phyloP scores from a whole-genome alignment of 2,888 invertebrate species.

The Catocala fraxini region DNA sequence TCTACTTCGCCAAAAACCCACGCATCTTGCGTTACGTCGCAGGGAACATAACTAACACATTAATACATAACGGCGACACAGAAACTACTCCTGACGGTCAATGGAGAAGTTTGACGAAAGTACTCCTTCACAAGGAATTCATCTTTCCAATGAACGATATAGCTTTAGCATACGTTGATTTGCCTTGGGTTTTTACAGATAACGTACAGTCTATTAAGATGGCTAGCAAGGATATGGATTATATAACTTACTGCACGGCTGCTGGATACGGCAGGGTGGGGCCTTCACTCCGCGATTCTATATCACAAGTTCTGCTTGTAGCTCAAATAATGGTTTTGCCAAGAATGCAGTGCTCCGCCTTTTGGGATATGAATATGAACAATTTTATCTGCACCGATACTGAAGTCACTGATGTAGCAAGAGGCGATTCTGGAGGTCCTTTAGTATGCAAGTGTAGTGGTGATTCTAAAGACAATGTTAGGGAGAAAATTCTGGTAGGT shows the following conservation, averaged over 20 bases:
- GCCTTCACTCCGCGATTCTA: constrained; percentile 4
- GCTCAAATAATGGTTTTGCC: constrained; percentile 60
- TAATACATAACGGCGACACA: constrained; percentile 53
- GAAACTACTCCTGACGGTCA: constrained; percentile 41
- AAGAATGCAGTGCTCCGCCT: constrained; percentile 53
- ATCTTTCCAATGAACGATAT: constrained; percentile 60
- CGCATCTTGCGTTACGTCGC: constrained; percentile 60
- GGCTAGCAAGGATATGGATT: constrained; percentile 53
- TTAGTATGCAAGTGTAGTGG: constrained; percentile 60
- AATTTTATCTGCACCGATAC: constrained; percentile 41
- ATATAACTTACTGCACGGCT: constrained; percentile 53
- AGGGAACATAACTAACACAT: constrained; percentile 55
- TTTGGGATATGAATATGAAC: constrained; percentile 69
- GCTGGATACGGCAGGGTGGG: constrained; percentile 66
- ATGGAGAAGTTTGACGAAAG: constrained; percentile 28
- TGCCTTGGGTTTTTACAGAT: constrained; percentile 51
- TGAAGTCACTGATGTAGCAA: constrained; percentile 38
- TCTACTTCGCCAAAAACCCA: constrained; percentile 53
- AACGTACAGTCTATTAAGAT: constrained; percentile 52
- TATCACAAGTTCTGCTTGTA: constrained; percentile 56
- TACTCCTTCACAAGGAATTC: constrained; percentile 22
- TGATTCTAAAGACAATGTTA: constrained; percentile 52
- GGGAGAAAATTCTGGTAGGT: constrained; percentile 62
- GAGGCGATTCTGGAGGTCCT: constrained; percentile 76
- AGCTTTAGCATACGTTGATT: constrained; percentile 56